These are phyloP conservation scores for Beris morrisii DNA, from an alignment of 2,888 invertebrate genomes.

Conservation along the genomic window DNA sequence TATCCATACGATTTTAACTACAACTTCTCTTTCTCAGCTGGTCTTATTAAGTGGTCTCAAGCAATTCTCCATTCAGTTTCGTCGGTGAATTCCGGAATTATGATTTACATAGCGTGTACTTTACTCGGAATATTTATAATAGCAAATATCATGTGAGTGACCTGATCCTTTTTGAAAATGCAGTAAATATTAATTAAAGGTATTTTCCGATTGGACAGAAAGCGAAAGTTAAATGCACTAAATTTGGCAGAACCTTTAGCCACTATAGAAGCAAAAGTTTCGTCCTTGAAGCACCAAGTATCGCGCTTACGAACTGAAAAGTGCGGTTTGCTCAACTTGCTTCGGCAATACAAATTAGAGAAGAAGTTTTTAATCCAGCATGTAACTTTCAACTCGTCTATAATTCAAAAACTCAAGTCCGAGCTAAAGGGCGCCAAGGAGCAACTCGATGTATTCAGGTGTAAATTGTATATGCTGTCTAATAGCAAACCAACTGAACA, in stretches of 20 bases:
- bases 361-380: not conserved
- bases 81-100: constrained; percentile 1
- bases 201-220: not conserved
- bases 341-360: not conserved
- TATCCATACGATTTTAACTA: too few species aligned
- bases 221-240: not conserved
- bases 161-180: too few species aligned
- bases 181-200: not conserved
- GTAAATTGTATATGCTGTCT: not conserved
- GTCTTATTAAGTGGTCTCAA: not conserved
- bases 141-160: constrained; percentile 1
- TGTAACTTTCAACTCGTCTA: not conserved
- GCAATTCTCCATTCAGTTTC: constrained; percentile 3
- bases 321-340: not conserved
- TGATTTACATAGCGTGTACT: constrained; percentile 10
- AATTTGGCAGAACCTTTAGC: not conserved
- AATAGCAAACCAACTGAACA: too few species aligned
- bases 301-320: not conserved
- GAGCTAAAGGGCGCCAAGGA: not conserved
- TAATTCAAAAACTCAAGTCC: not conserved
- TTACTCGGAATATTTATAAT: constrained; percentile 7
- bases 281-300: not conserved
- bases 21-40: not conserved
- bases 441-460: not conserved
- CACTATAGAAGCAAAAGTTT: not conserved